Evolutionary conservation across 2,113 vertebrate species (phyloP).

Genomic region (Eidolon helvum): DNA sequence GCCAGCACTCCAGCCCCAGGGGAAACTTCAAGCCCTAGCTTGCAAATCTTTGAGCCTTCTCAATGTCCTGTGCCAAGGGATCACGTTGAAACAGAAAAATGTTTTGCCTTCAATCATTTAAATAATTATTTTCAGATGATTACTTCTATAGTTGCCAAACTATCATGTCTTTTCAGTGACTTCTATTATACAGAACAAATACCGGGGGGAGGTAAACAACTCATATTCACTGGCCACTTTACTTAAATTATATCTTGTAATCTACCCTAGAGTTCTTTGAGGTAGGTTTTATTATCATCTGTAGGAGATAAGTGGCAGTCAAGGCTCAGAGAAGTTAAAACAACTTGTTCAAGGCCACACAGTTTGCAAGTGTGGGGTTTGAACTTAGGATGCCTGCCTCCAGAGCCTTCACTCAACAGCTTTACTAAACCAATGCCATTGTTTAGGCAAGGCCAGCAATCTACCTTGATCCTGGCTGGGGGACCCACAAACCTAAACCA

Average conservation of each 20-base stretch:
- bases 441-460: background rate
- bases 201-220: background rate
- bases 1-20: background rate
- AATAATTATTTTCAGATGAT: conserved; percentile 6
- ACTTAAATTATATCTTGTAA: background rate
- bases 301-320: background rate
- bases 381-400: background rate
- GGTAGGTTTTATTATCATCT: background rate
- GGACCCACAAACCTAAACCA: background rate
- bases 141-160: background rate
- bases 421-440: background rate
- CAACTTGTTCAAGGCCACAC: background rate
- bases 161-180: background rate
- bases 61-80: background rate
- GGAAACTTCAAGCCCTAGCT: background rate
- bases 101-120: conserved; percentile 11
- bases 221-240: background rate
- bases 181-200: background rate
- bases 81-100: background rate
- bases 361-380: background rate
- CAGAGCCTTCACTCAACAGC: background rate
- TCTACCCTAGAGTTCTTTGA: background rate
- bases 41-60: background rate
- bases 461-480: background rate
- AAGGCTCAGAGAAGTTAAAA: background rate